Base-by-base conservation (phyloP, 2,888 invertebrate genomes). In the Scrobipalpa costella region DNA sequence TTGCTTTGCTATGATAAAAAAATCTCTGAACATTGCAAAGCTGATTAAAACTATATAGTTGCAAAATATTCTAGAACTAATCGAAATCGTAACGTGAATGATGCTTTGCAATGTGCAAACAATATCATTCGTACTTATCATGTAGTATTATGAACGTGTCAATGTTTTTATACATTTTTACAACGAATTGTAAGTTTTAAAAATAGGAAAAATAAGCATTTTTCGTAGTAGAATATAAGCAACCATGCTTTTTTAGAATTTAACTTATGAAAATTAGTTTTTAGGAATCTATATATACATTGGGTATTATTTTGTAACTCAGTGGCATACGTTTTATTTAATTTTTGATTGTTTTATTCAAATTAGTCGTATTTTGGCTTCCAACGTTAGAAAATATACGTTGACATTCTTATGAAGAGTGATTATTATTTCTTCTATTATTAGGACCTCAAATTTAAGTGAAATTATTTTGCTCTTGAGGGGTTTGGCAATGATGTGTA, bases 121-220 rank as follows among this genome's bases (percentile, higher is more conserved):
- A 34, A 27, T 17, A 27, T 13, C 13, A 33, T 34, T n/a, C 34
- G 27, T 85, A 83, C 83, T 83, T 86, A 84, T 77, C 47, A 15
- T 55, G 57, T 65, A 85, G 81, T 84, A 83, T 82, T 86, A 84
- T 69, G 66, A 61, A 78, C 64, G 80, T 79, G 81, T 85, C 83
- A 83, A 84, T 81, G 83, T 79, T 88, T 81, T 89, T 88, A 85
- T 88, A 90, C 81, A 85, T 84, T 86, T 86, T 82, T 88, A 89
- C 88, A 85, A 88, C 84, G 85, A 85, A 84, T 70, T n/a, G 55
- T 61, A 44, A 21, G 57, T 55, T 55, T 55, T 49, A 17, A 49
- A 49, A 49, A 34, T 55, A 55, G 55, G 34, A n/a, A 34, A 55
- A 15, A 34, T 55, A 21, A 21, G 50, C 17, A 47, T 58, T 62